Conservation (phyloP, 2,888 invertebrate genomes). For the Leucophenga montana region DNA sequence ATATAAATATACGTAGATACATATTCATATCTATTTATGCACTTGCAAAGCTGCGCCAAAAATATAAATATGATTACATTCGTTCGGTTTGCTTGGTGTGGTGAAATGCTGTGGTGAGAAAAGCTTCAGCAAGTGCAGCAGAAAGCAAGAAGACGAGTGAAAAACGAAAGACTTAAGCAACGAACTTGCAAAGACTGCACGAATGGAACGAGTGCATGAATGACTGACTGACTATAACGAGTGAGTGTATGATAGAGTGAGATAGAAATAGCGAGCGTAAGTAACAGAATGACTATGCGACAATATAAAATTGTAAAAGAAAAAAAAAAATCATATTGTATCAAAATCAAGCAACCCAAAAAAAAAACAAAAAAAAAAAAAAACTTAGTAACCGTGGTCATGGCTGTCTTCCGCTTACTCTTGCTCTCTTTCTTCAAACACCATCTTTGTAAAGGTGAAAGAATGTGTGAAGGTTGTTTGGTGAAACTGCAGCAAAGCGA, state of each 20-base stretch:
- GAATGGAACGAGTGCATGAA: conserved; percentile 31
- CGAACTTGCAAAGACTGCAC: conserved; percentile 47
- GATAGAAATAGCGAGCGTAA: background rate
- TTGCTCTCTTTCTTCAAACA: too few species aligned
- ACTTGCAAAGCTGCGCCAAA: conserved; percentile 48
- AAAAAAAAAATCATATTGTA: conserved; percentile 29
- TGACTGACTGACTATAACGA: conserved; percentile 22
- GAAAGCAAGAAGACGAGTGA: conserved; percentile 30
- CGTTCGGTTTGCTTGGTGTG: conserved; percentile 16
- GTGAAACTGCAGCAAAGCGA: conserved; percentile 58
- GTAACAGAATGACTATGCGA: too few species aligned
- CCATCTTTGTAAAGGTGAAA: conserved; percentile 59
- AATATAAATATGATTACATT: conserved; percentile 64
- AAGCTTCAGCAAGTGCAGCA: background rate
- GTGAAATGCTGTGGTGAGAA: conserved; percentile 14
- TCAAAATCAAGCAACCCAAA: conserved; percentile 38
- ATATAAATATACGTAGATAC: background rate
- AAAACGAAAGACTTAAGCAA: conserved; percentile 64
- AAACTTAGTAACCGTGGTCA: conserved; percentile 71
- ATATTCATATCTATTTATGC: too few species aligned
- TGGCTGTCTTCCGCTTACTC: conserved; percentile 53
- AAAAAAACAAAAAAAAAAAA: conserved; percentile 41
- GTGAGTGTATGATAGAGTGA: conserved; percentile 16
- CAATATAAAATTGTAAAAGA: background rate
- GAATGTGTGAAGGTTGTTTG: conserved; percentile 73